A percentile compares a stretch with the other conserved stretches of the same genome.
Conservation (phyloP, 2,113 vertebrate species). For the Prunella himalayana region DNA sequence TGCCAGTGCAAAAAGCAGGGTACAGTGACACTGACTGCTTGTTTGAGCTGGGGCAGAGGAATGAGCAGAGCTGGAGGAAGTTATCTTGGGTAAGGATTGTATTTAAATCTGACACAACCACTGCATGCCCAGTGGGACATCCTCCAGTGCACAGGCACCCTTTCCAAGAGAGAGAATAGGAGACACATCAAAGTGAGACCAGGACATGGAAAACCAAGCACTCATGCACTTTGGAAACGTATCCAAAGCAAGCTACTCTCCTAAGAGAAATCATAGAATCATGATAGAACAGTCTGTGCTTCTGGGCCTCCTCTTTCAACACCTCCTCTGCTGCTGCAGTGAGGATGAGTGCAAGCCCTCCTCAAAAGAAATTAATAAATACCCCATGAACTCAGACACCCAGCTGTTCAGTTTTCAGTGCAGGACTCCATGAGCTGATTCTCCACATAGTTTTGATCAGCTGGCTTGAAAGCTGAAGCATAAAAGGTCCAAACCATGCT, state of each 20-base stretch:
- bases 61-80: not conserved
- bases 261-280: not conserved
- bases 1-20: not conserved
- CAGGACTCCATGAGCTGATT: not conserved
- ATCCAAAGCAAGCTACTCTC: not conserved
- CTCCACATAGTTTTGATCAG: not conserved
- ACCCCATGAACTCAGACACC: not conserved
- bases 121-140: not conserved
- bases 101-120: not conserved
- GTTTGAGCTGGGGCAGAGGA: not conserved
- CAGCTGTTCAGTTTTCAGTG: not conserved
- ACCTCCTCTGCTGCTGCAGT: not conserved
- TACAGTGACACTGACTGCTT: not conserved
- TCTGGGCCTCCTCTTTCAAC: not conserved
- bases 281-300: not conserved
- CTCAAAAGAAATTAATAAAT: not conserved
- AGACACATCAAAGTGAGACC: not conserved
- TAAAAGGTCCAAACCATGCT: not conserved
- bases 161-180: not conserved
- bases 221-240: not conserved
- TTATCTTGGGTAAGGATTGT: not conserved
- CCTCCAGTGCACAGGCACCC: not conserved
- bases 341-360: not conserved
- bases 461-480: not conserved
- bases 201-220: not conserved